These are phyloP conservation scores for Neopipo cinnamomea DNA, from an alignment of 2,113 vertebrate species.

Conservation along the genomic window DNA sequence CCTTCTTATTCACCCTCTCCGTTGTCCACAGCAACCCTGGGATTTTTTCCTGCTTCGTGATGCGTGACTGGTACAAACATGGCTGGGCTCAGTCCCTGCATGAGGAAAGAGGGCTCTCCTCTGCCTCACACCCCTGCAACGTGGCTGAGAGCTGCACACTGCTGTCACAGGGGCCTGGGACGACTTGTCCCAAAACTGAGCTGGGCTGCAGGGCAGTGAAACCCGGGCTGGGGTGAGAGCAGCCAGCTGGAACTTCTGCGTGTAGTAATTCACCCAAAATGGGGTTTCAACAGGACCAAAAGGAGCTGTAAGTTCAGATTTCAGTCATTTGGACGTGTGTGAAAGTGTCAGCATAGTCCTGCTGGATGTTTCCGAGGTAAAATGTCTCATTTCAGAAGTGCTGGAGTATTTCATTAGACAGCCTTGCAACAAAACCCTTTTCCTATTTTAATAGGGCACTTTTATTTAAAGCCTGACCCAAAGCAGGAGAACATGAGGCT, in stretches of 20 bases:
- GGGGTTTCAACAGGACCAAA: background rate
- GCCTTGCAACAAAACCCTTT: slow-evolving; percentile 18
- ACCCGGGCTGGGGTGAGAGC: background rate
- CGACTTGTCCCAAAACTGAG: background rate
- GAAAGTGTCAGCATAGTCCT: slow-evolving; percentile 7
- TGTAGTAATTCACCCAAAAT: background rate
- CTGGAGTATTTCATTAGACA: slow-evolving; percentile 30
- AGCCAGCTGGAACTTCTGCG: slow-evolving; percentile 4
- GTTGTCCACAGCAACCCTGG: background rate
- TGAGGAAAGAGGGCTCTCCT: background rate
- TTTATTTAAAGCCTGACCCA: slow-evolving; percentile 19
- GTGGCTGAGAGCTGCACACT: background rate
- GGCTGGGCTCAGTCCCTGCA: background rate
- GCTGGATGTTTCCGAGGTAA: slow-evolving; percentile 24
- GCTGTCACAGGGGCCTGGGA: background rate
- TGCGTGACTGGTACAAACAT: background rate
- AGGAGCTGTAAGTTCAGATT: slow-evolving; percentile 41
- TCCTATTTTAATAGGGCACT: background rate
- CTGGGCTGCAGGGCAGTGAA: background rate
- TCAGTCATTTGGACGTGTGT: background rate
- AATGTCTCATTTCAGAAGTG: slow-evolving; percentile 30
- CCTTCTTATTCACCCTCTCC: background rate
- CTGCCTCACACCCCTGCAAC: background rate
- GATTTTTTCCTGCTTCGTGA: background rate
- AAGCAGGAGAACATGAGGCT: background rate